Conservation (phyloP, 2,888 invertebrate genomes). For the Frankliniella intonsa region DNA sequence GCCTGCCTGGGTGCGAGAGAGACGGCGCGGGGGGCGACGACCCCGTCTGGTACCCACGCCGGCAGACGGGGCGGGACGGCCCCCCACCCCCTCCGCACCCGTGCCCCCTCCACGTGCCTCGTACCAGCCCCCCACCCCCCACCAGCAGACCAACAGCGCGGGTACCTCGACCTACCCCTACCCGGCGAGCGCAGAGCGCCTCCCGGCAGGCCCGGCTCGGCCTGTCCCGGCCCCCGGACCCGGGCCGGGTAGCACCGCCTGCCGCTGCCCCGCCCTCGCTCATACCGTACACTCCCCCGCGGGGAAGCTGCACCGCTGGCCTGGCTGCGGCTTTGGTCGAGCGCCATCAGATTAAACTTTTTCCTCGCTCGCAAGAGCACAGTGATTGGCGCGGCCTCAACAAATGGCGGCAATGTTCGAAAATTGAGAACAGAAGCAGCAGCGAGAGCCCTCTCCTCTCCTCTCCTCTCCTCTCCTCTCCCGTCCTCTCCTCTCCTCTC, state of each 20-base stretch:
- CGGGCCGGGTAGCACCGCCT: too few relatives aligned
- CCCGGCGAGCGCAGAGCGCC: not conserved
- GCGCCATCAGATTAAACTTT: too few relatives aligned
- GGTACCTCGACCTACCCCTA: not conserved
- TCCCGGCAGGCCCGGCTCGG: too few relatives aligned
- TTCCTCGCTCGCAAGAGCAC: too few relatives aligned
- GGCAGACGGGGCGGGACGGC: too few relatives aligned
- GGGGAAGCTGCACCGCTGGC: constrained; percentile 22
- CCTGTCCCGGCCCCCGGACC: too few relatives aligned
- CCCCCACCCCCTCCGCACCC: not conserved
- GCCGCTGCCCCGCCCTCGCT: constrained; percentile 46
- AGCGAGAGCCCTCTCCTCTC: too few relatives aligned
- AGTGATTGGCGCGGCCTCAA: too few relatives aligned
- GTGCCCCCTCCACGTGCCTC: constrained; percentile 28
- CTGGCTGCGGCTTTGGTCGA: not conserved
- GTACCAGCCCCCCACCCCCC: constrained; percentile 11
- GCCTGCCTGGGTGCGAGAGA: not conserved
- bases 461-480: too few relatives aligned
- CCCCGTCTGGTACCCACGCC: not conserved
- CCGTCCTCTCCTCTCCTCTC: too few relatives aligned
- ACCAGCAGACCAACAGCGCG: not conserved
- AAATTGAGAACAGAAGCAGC: too few relatives aligned
- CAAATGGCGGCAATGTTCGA: too few relatives aligned
- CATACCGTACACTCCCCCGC: not conserved
- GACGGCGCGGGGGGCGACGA: not conserved